Conservation (phyloP, 2,888 invertebrate species). For the Coenonympha glycerion region DNA sequence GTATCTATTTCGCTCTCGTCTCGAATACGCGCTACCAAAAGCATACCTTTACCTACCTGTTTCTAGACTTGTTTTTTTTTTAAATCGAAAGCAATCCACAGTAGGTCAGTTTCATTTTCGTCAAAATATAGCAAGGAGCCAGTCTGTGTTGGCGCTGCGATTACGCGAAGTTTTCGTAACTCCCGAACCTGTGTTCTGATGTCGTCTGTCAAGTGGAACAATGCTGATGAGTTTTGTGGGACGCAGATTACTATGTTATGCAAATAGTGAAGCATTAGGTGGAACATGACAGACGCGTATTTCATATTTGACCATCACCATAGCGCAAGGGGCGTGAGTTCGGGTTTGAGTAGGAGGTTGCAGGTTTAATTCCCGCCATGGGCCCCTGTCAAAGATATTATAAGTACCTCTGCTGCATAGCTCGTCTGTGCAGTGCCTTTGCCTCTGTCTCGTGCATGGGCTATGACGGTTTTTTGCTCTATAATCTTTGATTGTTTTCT, state of each 20-base stretch:
- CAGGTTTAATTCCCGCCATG: too few relatives aligned
- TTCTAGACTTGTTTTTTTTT: constrained; percentile 10
- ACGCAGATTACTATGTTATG: constrained; percentile 21
- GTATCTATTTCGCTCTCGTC: not conserved
- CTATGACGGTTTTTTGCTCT: too few relatives aligned
- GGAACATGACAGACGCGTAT: too few relatives aligned
- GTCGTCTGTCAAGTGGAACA: constrained; percentile 16
- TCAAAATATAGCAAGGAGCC: constrained; percentile 36
- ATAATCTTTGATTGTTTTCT: too few relatives aligned
- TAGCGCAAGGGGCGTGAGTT: too few relatives aligned
- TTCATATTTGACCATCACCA: too few relatives aligned
- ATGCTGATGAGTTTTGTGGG: constrained; percentile 16
- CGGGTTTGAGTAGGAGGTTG: too few relatives aligned
- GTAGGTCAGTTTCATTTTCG: constrained; percentile 31
- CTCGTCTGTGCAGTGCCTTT: too few relatives aligned
- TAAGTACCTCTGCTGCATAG: too few relatives aligned
- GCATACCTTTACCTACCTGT: not conserved
- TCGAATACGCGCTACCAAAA: not conserved
- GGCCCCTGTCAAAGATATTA: too few relatives aligned
- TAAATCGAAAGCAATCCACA: constrained; percentile 24
- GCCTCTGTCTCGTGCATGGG: too few relatives aligned
- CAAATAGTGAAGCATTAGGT: constrained; percentile 18
- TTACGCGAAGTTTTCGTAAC: constrained; percentile 38
- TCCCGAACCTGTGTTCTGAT: not conserved
- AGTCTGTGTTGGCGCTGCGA: constrained; percentile 35